A percentile compares a stretch with the other conserved stretches of the same genome.
Conservation (phyloP, 1,140 invertebrate genomes). For the Apis laboriosa region DNA sequence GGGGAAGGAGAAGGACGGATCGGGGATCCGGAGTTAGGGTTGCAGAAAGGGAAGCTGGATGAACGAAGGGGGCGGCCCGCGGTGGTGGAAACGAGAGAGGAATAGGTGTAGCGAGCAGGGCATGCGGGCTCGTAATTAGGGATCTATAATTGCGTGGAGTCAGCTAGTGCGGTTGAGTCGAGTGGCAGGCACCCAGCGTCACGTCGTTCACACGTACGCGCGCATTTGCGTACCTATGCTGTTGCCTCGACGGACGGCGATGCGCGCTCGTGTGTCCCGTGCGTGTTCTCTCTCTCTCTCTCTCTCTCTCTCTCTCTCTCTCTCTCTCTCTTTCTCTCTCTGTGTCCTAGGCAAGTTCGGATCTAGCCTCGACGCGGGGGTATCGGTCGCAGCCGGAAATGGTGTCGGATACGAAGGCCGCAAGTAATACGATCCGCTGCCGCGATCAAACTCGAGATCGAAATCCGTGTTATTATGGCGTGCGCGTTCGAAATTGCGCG, state of each 20-base stretch:
- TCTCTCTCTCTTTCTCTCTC: neutral
- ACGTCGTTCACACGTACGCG: constrained; percentile 58
- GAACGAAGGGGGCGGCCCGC: neutral
- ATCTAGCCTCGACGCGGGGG: constrained; percentile 12
- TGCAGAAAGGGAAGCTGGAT: constrained; percentile 25
- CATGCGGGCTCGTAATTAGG: constrained; percentile 70
- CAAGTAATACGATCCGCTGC: constrained; percentile 27
- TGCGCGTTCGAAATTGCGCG: neutral
- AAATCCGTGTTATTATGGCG: neutral
- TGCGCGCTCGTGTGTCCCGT: constrained; percentile 29
- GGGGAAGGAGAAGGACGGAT: too few species aligned
- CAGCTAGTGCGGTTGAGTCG: constrained; percentile 70
- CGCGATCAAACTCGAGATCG: constrained; percentile 5
- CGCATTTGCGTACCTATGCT: constrained; percentile 54
- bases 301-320: neutral
- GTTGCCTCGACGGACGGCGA: constrained; percentile 24
- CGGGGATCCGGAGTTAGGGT: constrained; percentile 14
- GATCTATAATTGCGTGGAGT: constrained; percentile 77
- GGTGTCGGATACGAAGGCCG: constrained; percentile 23
- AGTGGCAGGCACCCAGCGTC: constrained; percentile 64
- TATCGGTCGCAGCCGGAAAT: constrained; percentile 41
- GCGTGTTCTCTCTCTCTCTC: neutral
- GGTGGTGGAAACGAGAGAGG: constrained; percentile 24
- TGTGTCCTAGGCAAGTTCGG: neutral
- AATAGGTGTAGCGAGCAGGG: constrained; percentile 43